Evolutionary conservation across 2,113 vertebrate genomes (phyloP), one percentile per base, ranked within the genome.

Genomic region (Bubalus kerabau): DNA sequence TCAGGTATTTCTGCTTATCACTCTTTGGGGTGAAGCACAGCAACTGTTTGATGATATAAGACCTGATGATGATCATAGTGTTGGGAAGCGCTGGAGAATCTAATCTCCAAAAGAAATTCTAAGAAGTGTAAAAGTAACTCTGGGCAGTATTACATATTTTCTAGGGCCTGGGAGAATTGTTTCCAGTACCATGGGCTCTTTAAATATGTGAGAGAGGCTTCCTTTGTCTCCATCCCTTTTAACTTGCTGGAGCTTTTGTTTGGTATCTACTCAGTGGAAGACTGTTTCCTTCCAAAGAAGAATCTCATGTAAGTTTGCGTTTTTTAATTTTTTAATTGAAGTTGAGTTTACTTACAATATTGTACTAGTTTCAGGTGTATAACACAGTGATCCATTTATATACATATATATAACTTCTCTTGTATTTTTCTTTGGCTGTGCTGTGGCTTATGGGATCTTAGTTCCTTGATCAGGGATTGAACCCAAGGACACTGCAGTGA

Each of bases 251-350:
- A 62, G 50, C 4, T 91, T 91, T 81, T 76, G 26, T 90, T 94
- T 85, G 6, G 26, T 78, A 76, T 10, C 12, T 80, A 28, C 12
- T 28, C 21, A 83, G 8, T 56, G 36, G n/a, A 97, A 87, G 40
- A 59, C 9, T 26, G 8, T 76, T 90, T 90, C 32, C 43, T 95
- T 97, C 90, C 59, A 96, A 92, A 95, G 7, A 76, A 16, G 56
- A 30, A 64, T 92, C 50, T 94, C 50, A n/a, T 95, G 40, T 60
- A 74, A 92, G 43, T 97, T 94, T 97, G 43, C 15, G 19, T 90
- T 92, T 87, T 81, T 81, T 30, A 48, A 81, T 50, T 81, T 50
- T 32, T 81, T 21, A 81, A 81, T 81, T 52, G 78, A 81, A 52
- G 48, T 81, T 50, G 50, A 50, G 28, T 81, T 81, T 17, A 50